phyloP scores from a whole-genome alignment of 2,888 invertebrate genomes.

The Zygaena filipendulae region DNA sequence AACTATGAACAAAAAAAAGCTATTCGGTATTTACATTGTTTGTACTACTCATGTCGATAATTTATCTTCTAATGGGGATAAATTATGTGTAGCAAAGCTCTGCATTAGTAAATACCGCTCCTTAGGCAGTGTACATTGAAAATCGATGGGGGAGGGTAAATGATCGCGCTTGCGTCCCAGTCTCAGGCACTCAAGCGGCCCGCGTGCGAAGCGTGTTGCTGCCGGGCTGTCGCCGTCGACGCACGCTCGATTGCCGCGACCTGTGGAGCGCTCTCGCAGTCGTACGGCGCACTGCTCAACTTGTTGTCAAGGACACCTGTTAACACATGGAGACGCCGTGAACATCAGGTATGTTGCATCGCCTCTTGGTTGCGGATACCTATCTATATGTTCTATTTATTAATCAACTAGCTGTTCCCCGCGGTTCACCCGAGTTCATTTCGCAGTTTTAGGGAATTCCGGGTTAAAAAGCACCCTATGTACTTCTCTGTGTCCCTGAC shows the following conservation, averaged over 20 bases:
- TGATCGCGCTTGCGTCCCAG: constrained; percentile 38
- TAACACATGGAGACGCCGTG: constrained; percentile 52
- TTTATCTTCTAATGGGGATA: too few relatives aligned
- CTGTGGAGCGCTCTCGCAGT: constrained; percentile 41
- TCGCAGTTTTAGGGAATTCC: too few relatives aligned
- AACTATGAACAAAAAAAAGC: too few relatives aligned
- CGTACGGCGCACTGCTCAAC: constrained; percentile 31
- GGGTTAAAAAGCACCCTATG: too few relatives aligned
- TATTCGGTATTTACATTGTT: too few relatives aligned
- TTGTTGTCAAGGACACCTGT: constrained; percentile 61
- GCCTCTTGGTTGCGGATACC: constrained; percentile 6
- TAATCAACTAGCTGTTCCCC: too few relatives aligned
- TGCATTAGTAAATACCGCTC: constrained; percentile 56
- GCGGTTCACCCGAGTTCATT: too few relatives aligned
- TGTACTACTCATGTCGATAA: too few relatives aligned
- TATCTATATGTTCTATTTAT: too few relatives aligned
- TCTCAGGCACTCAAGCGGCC: constrained; percentile 15
- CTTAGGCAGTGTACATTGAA: constrained; percentile 43
- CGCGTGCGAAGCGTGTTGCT: constrained; percentile 21
- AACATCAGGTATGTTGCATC: constrained; percentile 41
- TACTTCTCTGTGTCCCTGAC: too few relatives aligned
- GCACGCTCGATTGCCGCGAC: constrained; percentile 41
- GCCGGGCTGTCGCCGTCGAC: constrained; percentile 38
- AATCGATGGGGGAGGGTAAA: constrained; percentile 49
- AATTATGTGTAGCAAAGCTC: too few relatives aligned